Base-by-base conservation (phyloP, 2,888 invertebrate genomes). In the Schrankia costaestrigalis region DNA sequence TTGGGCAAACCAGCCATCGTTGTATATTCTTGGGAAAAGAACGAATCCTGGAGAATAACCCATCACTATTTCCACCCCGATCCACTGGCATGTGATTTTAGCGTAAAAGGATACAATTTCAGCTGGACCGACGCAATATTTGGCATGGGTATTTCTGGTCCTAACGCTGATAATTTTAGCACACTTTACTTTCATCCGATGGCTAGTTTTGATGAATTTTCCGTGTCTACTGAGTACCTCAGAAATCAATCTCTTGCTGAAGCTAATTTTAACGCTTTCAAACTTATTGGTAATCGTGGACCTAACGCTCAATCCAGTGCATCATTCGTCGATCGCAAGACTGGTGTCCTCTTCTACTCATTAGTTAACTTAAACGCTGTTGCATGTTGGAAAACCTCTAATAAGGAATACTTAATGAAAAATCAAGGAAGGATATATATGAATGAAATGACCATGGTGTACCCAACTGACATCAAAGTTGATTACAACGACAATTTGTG, bases 131-230 rank as follows among this genome's bases (percentile, higher is more conserved):
- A 95, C 62, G 94, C 93, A 0, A 71, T 95, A 1, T 95, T 94
- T 47, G 95, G 95, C 0, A 68, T 95, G 45, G 92, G 93, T 0
- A 63, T 95, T 7, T 91, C 93, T 0, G 91, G 91, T 3, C 89
- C 91, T 0, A 90, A 90, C 33, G 55, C 88, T 0, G 90, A 93
- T 32, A 93, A 93, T 15, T 93, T 78, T 67, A 91, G 94, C 37
- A 93, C 92, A 0, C 71, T 95, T 2, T 95, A 93, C 60, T 95
- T 95, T 82, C 95, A 95, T 63, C 93, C 95, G 0, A 89, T 95
- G 71, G 91, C 92, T 2, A 94, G 95, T 50, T 92, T 90, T 39
- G 90, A 93, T 65, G 95, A 95, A 63, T 95, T 94, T 64, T 74
- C 92, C 0, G 94, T 95, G 0, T 93, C 90, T 2, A 94, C 94